Base-by-base conservation (phyloP, 2,797 vertebrate genomes). In the Gobionotothen gibberifrons region DNA sequence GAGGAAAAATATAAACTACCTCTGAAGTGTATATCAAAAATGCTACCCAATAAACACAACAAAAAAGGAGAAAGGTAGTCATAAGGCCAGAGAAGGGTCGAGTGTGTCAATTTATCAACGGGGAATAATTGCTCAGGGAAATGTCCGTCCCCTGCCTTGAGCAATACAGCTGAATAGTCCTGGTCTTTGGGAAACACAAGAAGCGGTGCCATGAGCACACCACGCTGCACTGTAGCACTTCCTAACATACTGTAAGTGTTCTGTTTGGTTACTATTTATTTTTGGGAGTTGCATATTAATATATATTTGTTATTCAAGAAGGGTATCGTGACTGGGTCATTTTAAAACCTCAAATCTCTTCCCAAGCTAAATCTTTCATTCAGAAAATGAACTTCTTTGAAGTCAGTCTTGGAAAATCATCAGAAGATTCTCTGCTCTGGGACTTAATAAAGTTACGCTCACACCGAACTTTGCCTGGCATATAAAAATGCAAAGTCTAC, bases 401-500 rank as follows among this genome's bases (percentile, higher is more conserved):
- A 72, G 59, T 70, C 68, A 3, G 46, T 72, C 29, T 72, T 85
- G 80, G 78, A 89, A 91, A 92, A 90, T 89, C 88, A 89, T 92
- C 90, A 90, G 76, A 85, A 60, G 81, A 82, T 81, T 65, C 69
- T 86, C 84, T 74, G 81, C 76, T 84, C 48, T 68, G 68, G 51
- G 69, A 84, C 75, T 85, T 88, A 83, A 26, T 88, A 79, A 87
- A 87, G 90, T 89, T 71, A 76, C 67, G 83, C 81, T 81, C 75
- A 85, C 26, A 66, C 43, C 16, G 32, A 72, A 85, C 89, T 90
- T 91, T 79, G 26, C 76, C 84, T 92, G 92, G 87, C 88, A 89
- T 85, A 83, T 76, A 92, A 92, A 91, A 88, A 86, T 69, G 83
- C 85, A 80, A 86, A 89, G 87, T 88, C 86, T 82, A 86, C 90